Base-by-base conservation (phyloP, 2,113 vertebrate species). In the Lontra canadensis region DNA sequence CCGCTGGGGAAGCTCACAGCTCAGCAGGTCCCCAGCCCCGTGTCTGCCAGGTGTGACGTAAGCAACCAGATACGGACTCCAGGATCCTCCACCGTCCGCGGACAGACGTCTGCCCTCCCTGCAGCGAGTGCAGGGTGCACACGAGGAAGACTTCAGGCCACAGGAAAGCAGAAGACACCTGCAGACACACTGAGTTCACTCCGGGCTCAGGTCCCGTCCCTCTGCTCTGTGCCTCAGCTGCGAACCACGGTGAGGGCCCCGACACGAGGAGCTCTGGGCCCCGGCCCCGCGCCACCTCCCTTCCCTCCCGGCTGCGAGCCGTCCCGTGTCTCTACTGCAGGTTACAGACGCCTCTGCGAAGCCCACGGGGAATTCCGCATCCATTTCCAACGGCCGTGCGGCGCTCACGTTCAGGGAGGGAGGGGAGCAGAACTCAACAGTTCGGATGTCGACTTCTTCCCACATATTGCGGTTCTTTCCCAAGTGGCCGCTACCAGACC, bases 1-100 rank as follows among this genome's bases (percentile, higher is more conserved):
- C 7, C 3, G 0, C 1, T 17, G 49, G 69, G 49, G 31, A 31
- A 4, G 63, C 34, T 20, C 9, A 1, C 4, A 17, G 63, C 34
- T n/a, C 11, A 21, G 44, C 8, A 0, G 0, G 0, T 11, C 29
- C 57, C 36, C 20, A 4, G 1, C 57, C 42, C 18, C 21, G 13
- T 6, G 71, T 52, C 3, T 1, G 23, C 36, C 55, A 15, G 23
- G 20, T 21, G 42, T 13, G 18, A 52, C 0, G 7, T 0, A 55
- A 55, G 59, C 21, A 59, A 39, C 17, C 34, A 36, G 36, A 2
- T 2, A 3, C 2, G 0, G 81, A 12, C 23, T 7, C 44, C 11
- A 8, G n/a, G 25, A 21, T 21, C 42, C 52, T n/a, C 42, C 2
- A 44, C 31, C 25, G 10, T 55, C 44, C 4, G 7, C 18, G 0